Evolutionary conservation across 2,113 vertebrate species (phyloP).

Genomic region (Crotalus viridis): DNA sequence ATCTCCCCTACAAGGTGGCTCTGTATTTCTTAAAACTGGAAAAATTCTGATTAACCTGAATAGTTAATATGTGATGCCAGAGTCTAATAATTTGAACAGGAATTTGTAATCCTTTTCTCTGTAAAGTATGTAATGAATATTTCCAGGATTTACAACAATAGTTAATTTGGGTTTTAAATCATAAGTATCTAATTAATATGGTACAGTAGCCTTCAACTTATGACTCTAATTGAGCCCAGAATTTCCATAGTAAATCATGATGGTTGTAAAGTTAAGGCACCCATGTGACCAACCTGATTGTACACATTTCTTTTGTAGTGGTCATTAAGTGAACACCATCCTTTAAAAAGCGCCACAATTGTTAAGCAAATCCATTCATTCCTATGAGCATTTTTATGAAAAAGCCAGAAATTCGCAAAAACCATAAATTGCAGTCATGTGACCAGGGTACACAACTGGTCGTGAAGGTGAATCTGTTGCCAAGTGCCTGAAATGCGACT

Average conservation of each 20-base stretch:
- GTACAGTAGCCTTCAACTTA: neutral
- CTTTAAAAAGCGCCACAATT: neutral
- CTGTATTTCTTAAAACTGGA: constrained; percentile 6
- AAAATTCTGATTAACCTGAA: neutral
- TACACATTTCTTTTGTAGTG: neutral
- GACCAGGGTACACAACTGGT: neutral
- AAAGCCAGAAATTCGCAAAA: neutral
- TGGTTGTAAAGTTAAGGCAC: neutral
- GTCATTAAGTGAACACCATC: neutral
- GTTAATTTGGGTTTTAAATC: neutral
- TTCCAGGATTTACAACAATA: too few relatives aligned
- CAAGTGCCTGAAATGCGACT: neutral
- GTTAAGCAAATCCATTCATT: neutral
- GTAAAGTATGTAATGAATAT: too few relatives aligned
- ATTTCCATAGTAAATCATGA: neutral
- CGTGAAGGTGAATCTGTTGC: neutral
- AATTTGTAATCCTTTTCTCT: too few relatives aligned
- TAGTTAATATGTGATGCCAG: neutral
- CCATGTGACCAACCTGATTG: neutral
- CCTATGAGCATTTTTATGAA: neutral
- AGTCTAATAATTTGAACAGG: neutral
- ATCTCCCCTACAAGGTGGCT: too few relatives aligned
- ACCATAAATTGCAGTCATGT: neutral
- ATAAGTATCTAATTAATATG: neutral
- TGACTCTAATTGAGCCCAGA: neutral